Base-by-base conservation (phyloP, 2,113 vertebrate species). In the Prietella phreatophila region DNA sequence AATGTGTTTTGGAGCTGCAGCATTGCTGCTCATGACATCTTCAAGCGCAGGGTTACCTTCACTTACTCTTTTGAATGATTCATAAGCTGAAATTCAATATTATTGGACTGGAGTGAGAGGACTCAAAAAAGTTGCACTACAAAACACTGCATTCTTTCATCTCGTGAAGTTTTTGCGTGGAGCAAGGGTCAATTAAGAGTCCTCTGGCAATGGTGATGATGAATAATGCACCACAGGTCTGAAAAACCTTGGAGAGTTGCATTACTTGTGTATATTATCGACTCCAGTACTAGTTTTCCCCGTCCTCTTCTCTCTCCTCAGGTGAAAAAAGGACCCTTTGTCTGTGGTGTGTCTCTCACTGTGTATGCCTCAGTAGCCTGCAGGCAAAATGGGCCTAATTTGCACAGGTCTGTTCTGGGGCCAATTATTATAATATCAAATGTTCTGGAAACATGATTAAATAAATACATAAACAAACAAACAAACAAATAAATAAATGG, bases 371-470 rank as follows among this genome's bases (percentile, higher is more conserved):
- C 89, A 86, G 91, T 93, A 27, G 93, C 95, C 94, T 93, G 86
- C 0, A 92, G 95, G 94, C 94, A 94, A 94, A 95, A 93, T 89
- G 92, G 91, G 88, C 92, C 93, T 95, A 93, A 95, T 96, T 95
- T 95, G 92, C 94, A 91, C 92, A 86, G 89, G 91, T 91, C 94
- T 95, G 94, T 95, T 95, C 93, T 90, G 95, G 93, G 94, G 92
- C 95, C 94, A 95, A 94, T 96, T 96, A 95, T 95, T 94, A 94
- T 93, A 95, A 95, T 93, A 94, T 91, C 91, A 94, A 94, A 93
- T 94, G 91, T 93, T 91, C 90, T 94, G 92, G 86, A 95, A 94
- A 94, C 92, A 94, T 91, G 93, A 93, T 93, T 88, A 93, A 93
- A 94, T 89, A 91, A 90, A 84, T 76, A 84, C 75, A 87, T 78